Evolutionary conservation across 2,888 invertebrate genomes (phyloP), one percentile per base, ranked within the genome.

Genomic region (Keiferia lycopersicella): DNA sequence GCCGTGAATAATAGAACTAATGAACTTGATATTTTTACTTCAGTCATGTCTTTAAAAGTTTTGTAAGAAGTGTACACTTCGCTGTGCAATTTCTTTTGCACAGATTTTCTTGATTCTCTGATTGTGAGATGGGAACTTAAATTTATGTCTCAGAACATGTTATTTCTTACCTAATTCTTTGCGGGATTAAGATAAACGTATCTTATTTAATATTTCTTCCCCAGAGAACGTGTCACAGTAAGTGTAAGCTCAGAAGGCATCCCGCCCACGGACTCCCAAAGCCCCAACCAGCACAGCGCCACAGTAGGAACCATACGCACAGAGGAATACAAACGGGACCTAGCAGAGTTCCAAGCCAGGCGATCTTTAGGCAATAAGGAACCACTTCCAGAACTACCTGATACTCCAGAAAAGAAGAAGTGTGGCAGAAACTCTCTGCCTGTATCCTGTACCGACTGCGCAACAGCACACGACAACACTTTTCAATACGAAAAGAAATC

Each of bases 401-500:
- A 79, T 20, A 84, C 87, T 0, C 87, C 89, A 0, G 74, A 77
- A 3, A 89, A 85, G 71, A 87, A 86, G 68, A 87, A 84, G 84
- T 88, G 88, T 71, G 85, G 88, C 30, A 76, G 88, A 65, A 84
- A 89, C 67, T 89, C 90, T 53, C 75, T 91, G 14, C 89, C 90
- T 1, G 81, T 84, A 20, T 87, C 90, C 1, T 90, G 91, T 71
- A 86, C 91, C 7, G 82, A 86, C 67, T 91, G 89, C 72, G 74
- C 84, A 16, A 72, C 83, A 14, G 87, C 87, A 58, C 84, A 81
- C 64, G 90, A 91, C 66, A 81, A 76, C 41, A 87, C 86, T 0
- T 90, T 91, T 74, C 90, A 84, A 70, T 91, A 89, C 73, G 91
- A 91, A 73, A 90, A 87, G 72, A 89, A 88, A 76, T 87, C 90